Evolutionary conservation across 2,888 invertebrate species (phyloP), one percentile per base, ranked within the genome.

Genomic region (Ptilodon capucinus): DNA sequence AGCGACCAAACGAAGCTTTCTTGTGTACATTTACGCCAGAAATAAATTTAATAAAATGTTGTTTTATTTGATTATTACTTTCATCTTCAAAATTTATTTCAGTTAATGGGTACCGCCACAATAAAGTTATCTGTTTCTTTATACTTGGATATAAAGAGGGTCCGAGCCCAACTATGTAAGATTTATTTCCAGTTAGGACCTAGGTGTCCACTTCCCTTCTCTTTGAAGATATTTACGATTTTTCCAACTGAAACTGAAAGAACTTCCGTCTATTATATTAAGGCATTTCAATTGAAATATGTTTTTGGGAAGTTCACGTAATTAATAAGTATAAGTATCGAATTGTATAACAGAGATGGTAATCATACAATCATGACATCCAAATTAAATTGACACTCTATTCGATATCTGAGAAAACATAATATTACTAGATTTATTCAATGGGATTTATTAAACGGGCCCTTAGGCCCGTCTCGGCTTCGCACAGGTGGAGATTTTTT

Each of bases 1-100:
- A 67, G 64, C 56, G 60, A 47, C 58, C 60, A 57, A 56, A 66
- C 60, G 48, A 53, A 55, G 60, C 54, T 56, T n/a, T n/a, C n/a
- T n/a, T n/a, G n/a, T n/a, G n/a, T n/a, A n/a, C n/a, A n/a, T n/a
- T 23, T 8, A 8, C 23, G 23, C 4, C 23, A 23, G 23, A 23
- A 23, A 23, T 6, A 8, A 23, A 23, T 23, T 6, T 6, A 23
- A 23, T 23, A 23, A 4, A n/a, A n/a, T n/a, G n/a, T n/a, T n/a
- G n/a, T n/a, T n/a, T n/a, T n/a, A n/a, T n/a, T n/a, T n/a, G n/a
- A n/a, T n/a, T n/a, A n/a, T n/a, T n/a, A 23, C 7, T 7, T 8
- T 9, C 7, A 9, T 9, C 8, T 2, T 23, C 9, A 23, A 23
- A 23, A 23, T 23, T 7, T 2, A 2, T 23, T 8, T 23, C 23